Conservation (phyloP, 2,113 vertebrate genomes). For the Sus scrofa region DNA sequence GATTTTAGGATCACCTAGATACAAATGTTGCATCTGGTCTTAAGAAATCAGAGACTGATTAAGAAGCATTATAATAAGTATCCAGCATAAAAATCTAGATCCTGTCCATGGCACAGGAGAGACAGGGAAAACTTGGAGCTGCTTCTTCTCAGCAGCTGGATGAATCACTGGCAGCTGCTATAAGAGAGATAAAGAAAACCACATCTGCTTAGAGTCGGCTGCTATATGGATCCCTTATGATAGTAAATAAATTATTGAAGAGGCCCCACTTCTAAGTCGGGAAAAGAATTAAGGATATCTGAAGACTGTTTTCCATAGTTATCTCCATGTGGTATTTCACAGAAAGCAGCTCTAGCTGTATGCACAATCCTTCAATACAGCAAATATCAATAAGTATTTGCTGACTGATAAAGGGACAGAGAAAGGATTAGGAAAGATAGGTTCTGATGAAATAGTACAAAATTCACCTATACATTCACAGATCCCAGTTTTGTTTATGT, state of each 20-base stretch:
- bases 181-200: conserved; percentile 61
- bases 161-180: conserved; percentile 63
- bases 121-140: conserved; percentile 33
- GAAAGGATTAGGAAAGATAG: not conserved
- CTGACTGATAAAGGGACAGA: not conserved
- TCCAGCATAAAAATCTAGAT: conserved; percentile 50
- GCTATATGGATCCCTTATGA: conserved; percentile 62
- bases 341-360: conserved; percentile 36
- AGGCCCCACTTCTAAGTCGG: conserved; percentile 62
- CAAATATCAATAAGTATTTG: conserved; percentile 5
- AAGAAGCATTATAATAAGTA: conserved; percentile 29
- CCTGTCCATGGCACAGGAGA: conserved; percentile 37
- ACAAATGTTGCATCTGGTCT: conserved; percentile 20
- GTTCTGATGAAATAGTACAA: not conserved
- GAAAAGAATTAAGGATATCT: conserved; percentile 45
- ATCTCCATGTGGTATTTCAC: conserved; percentile 22
- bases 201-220: conserved; percentile 69
- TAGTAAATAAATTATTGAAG: conserved; percentile 71
- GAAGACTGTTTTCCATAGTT: conserved; percentile 54
- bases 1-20: conserved; percentile 50
- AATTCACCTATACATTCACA: not conserved
- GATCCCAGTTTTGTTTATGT: conserved; percentile 30
- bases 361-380: not conserved
- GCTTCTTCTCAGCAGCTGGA: conserved; percentile 65
- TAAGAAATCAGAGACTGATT: conserved; percentile 37